Base-by-base conservation (phyloP, 2,888 invertebrate genomes). In the Steromphala cineraria region DNA sequence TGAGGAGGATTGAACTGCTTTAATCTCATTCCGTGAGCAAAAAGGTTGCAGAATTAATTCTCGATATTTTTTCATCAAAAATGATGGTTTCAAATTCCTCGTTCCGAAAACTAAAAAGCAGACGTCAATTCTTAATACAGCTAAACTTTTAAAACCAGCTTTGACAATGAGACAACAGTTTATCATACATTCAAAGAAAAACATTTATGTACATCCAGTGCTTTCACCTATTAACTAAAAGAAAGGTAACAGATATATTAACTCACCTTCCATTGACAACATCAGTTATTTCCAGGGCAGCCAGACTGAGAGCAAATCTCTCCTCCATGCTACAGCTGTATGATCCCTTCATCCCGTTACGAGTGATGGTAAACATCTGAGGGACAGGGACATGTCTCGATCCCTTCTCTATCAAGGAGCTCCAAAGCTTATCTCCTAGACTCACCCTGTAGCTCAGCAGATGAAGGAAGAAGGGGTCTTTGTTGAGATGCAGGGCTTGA, bases 391-490 rank as follows among this genome's bases (percentile, higher is more conserved):
- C 19, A 8, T 24, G 21, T 52, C 19, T 52, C 52, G 7, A 53
- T 4, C 24, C 19, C 53, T 71, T 17, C 3, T 21, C 28, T 15
- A 53, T 31, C 53, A 75, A 52, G 21, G 67, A 7, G 28, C 56
- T 56, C 82, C 82, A 82, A 40, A 82, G n/a, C 19, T 52, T 53
- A 46, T 82, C 82, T 21, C 67, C 40, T 55, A 84, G n/a, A 53
- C 78, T 78, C 36, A 84, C 62, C 52, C 62, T 75, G 80, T 81
- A 80, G 28, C 80, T 82, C 15, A 84, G 82, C 8, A 80, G 75
- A n/a, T 83, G 84, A 4, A 81, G 62, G 40, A 82, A 83, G 75
- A 80, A 52, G 4, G 83, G 83, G 19, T 28, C 15, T 19, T 83
- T 83, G 78, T 13, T 24, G 52, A 46, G n/a, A 55, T 83, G 81